These are phyloP conservation scores for Meles meles DNA, from an alignment of 2,113 vertebrate species.

Conservation along the genomic window DNA sequence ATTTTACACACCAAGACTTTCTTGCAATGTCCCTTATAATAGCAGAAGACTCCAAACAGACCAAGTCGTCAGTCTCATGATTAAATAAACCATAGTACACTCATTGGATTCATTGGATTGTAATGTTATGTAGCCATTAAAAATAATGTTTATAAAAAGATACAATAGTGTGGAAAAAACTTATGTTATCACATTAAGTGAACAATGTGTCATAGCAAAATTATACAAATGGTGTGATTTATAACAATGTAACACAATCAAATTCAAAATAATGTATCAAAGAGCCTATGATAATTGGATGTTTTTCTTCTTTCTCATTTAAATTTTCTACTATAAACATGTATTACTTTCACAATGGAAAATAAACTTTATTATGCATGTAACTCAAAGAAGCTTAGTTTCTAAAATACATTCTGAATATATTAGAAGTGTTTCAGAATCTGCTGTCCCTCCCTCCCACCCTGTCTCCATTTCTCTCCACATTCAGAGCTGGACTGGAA, in stretches of 20 bases:
- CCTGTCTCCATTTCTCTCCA: not conserved
- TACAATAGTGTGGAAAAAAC: not conserved
- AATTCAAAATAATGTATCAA: not conserved
- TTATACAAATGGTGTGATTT: not conserved
- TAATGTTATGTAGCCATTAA: not conserved
- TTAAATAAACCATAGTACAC: not conserved
- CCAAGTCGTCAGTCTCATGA: not conserved
- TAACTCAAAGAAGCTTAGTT: not conserved
- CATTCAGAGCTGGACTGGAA: not conserved
- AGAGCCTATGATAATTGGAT: not conserved
- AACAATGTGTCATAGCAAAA: not conserved
- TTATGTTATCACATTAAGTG: not conserved
- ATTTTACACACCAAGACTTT: not conserved
- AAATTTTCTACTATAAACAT: slow-evolving; percentile 10
- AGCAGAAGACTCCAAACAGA: not conserved
- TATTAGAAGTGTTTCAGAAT: not conserved
- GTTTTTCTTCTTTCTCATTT: not conserved
- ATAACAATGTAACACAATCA: not conserved
- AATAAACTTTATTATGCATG: not conserved
- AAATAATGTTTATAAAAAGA: not conserved
- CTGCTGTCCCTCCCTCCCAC: not conserved
- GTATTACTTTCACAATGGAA: slow-evolving; percentile 13
- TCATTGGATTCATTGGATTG: not conserved
- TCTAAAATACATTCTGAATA: not conserved
- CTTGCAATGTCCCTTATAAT: slow-evolving; percentile 4